Conservation (phyloP, 2,113 vertebrate species). For the Variabilichromis moorii region DNA sequence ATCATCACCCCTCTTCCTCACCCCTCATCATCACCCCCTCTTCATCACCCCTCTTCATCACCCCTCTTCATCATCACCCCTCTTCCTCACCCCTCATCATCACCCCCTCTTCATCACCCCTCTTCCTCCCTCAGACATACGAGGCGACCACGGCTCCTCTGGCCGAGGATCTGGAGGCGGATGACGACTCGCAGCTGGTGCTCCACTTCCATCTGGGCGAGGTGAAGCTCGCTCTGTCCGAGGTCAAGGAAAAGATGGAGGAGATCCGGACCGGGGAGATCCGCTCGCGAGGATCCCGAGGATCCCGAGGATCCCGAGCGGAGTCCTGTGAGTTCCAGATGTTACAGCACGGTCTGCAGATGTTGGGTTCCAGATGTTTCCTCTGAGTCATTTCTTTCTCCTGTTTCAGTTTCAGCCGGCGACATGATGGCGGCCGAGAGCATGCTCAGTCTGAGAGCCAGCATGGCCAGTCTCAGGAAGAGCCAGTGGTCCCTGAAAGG, state of each 20-base stretch:
- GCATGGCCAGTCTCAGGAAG: constrained; percentile 36
- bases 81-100: accelerated
- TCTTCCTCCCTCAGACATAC: constrained; percentile 43
- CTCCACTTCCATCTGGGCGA: constrained; percentile 56
- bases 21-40: no score
- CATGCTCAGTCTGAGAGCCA: constrained; percentile 53
- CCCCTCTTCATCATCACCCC: accelerated
- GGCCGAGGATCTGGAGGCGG: not conserved
- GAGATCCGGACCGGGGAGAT: constrained; percentile 49
- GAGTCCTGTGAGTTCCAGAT: constrained; percentile 24
- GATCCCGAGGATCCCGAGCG: not conserved
- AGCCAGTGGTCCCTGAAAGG: constrained; percentile 67
- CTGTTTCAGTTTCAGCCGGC: constrained; percentile 14
- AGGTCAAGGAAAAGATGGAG: constrained; percentile 58
- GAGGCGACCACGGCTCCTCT: constrained; percentile 33
- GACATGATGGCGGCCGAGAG: constrained; percentile 47
- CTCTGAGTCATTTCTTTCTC: not conserved
- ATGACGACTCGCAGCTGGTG: constrained; percentile 25
- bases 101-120: accelerated
- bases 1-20: accelerated
- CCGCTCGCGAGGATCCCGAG: not conserved
- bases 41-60: accelerated
- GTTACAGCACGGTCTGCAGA: not conserved
- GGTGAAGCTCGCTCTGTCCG: constrained; percentile 48
- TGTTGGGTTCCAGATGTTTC: not conserved